Conservation (phyloP, 2,113 vertebrate species). For the Electrona antarctica region DNA sequence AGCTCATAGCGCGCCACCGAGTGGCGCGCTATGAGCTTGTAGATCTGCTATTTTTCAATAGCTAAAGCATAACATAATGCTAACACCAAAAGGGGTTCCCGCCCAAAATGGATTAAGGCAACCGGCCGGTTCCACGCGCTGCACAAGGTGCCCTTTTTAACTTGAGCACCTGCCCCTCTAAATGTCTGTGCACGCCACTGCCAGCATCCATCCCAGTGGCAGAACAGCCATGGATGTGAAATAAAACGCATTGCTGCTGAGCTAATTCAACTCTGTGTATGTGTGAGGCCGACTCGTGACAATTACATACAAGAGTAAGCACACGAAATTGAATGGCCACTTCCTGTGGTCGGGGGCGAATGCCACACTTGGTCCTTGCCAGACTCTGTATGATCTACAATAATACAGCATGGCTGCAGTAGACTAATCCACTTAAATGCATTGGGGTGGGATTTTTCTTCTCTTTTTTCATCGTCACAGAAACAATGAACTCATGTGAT, state of each 20-base stretch:
- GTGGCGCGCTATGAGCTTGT: too few species aligned
- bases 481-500: neutral
- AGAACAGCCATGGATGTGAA: slow-evolving; percentile 60
- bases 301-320: slow-evolving; percentile 53
- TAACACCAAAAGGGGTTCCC: too few species aligned
- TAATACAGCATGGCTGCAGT: neutral
- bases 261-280: slow-evolving; percentile 61
- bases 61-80: too few species aligned
- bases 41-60: too few species aligned
- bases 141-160: too few species aligned
- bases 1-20: too few species aligned
- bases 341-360: slow-evolving; percentile 16
- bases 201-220: slow-evolving; percentile 34
- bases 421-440: neutral
- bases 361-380: neutral
- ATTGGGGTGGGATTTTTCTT: neutral
- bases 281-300: slow-evolving; percentile 31
- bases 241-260: slow-evolving; percentile 57
- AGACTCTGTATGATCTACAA: neutral
- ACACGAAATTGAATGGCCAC: slow-evolving; percentile 28
- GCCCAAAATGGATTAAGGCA: too few species aligned
- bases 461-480: neutral
- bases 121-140: too few species aligned
- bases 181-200: too few species aligned
- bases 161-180: too few species aligned